Base-by-base conservation (phyloP, 2,113 vertebrate genomes). In the Pollimyrus isidori region DNA sequence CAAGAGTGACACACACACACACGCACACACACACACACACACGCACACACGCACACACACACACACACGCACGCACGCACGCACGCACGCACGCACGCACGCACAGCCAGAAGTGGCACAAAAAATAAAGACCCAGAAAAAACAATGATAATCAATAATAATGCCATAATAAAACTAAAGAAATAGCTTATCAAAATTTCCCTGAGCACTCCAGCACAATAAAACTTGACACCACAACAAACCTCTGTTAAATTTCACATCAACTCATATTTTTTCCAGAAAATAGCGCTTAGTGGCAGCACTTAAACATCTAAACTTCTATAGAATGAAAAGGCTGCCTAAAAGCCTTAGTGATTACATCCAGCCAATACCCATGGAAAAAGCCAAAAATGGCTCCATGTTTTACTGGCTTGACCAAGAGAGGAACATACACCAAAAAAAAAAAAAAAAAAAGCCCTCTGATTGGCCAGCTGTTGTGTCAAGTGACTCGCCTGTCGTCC, bases 391-490 rank as follows among this genome's bases (percentile, higher is more conserved):
- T 39, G 73, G 35, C 15, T 80, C 17, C 30, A 42, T 19, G 73
- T 6, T 80, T 80, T 10, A 30, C 10, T 42, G 52, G 56, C 76
- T 46, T 88, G 30, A 56, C 86, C 88, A 17, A 69, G 21, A 56
- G 80, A 42, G 50, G 42, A 23, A 58, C 50, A 17, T 39, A 21
- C 23, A 87, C 35, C 35, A 35, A 35, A 35, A 35, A 35, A 35
- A 35, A 35, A 35, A 35, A 86, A 88, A 21, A 86, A 45, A 2
- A 5, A 52, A 87, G 83, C 23, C 3, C 48, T 87, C 69, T 42
- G 87, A 92, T 91, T 91, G 91, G 91, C 73, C 87, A 62, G 85
- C 49, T 48, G 76, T 88, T 85, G 35, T 80, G 65, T 84, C 85
- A 89, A 92, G 65, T 90, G 90, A 90, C 62, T 58, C 15, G 21